A percentile compares a stretch with the other conserved stretches of the same genome.
These are phyloP conservation scores for Trachemys scripta DNA, from an alignment of 2,113 vertebrate genomes.

Conservation along the genomic window DNA sequence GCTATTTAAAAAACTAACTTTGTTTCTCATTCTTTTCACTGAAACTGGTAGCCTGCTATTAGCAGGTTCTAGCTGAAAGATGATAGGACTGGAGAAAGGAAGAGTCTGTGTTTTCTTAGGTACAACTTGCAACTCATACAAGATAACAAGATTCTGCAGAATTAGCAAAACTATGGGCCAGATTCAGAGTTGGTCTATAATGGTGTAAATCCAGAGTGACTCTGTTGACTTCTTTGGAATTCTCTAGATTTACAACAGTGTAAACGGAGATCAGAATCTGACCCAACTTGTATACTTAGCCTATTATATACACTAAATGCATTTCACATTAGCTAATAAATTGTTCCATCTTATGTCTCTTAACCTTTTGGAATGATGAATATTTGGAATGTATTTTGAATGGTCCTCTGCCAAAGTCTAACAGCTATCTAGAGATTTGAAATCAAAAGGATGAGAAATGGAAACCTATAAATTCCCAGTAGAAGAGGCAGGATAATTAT, in stretches of 20 bases:
- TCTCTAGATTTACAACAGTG: neutral
- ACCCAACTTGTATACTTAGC: constrained; percentile 39
- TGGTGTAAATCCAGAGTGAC: neutral
- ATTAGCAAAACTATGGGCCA: neutral
- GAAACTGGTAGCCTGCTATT: neutral
- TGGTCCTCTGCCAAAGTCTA: constrained; percentile 77
- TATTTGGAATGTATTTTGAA: constrained; percentile 77
- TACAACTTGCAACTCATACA: neutral
- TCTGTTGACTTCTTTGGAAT: too few relatives aligned
- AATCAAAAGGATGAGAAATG: constrained; percentile 71
- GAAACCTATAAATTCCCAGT: constrained; percentile 63
- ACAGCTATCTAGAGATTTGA: constrained; percentile 73
- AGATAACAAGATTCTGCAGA: neutral
- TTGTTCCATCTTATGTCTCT: constrained; percentile 65
- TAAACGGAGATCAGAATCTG: neutral
- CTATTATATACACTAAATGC: neutral
- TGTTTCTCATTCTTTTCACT: neutral
- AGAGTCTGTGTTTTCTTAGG: neutral
- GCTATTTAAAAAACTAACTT: neutral
- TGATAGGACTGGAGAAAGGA: neutral
- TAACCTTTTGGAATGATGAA: constrained; percentile 74
- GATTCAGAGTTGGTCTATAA: neutral
- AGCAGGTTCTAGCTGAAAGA: neutral
- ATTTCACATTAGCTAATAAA: constrained; percentile 76
- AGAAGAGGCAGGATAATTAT: constrained; percentile 37